Base-by-base conservation (phyloP, 2,113 vertebrate genomes). In the Grantiella picta region DNA sequence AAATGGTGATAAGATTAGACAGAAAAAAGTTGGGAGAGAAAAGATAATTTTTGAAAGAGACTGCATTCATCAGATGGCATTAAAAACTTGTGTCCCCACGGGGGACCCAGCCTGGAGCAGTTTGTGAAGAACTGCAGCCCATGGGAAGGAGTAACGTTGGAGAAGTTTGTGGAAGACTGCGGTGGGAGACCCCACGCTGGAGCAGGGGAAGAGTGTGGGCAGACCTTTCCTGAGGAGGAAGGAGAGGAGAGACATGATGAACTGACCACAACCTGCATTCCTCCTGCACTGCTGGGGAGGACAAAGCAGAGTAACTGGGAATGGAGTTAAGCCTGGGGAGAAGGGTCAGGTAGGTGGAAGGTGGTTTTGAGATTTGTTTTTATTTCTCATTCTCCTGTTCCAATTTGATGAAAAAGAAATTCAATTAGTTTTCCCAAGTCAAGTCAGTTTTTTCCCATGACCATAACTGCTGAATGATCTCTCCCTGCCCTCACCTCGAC, bases 101-200 rank as follows among this genome's bases (percentile, higher is more conserved):
- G 44, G 44, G 18, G 44, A 45, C 18, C 18, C 18, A 20, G 44
- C 18, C 44, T 45, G 44, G 19, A 45, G 44, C 44, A 20, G 44
- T 45, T 45, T 45, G 44, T 45, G 44, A 20, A 20, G 44, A 45
- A 45, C 19, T 45, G 44, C 18, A 45, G 44, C 19, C 44, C 44
- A 45, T 19, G 44, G 18, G 44, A 45, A 45, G 44, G 5, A 49
- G 2, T 5, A 25, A 27, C 8, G 4, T 4, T 50, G 59, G 50
- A 36, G 31, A 64, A 27, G 9, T 28, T 64, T 27, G 21, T 57
- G 25, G 31, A 42, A 6, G 35, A 22, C 21, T 36, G 15, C 56
- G 29, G 15, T 29, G 28, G 19, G n/a, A 63, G 21, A 78, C 24
- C 1, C 21, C 25, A 15, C 0, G 0, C 13, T 49, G 50, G 31